phyloP scores from a whole-genome alignment of 2,113 vertebrate species.

The Cololabis saira region DNA sequence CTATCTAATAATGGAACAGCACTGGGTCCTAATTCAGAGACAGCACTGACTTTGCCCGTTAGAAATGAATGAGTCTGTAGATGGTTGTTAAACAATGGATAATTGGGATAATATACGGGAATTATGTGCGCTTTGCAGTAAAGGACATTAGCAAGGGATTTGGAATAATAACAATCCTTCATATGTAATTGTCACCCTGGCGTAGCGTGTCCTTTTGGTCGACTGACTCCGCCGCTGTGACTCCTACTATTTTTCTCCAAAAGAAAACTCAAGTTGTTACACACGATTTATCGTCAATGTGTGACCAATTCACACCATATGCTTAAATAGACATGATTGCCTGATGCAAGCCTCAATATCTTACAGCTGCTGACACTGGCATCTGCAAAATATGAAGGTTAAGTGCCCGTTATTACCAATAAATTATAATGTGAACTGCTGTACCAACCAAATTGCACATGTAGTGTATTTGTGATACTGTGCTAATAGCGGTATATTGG shows the following conservation, averaged over 20 bases:
- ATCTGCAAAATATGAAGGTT: constrained; percentile 32
- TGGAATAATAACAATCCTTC: constrained; percentile 45
- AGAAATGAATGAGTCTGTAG: constrained; percentile 60
- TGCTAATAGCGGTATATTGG: constrained; percentile 13
- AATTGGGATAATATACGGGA: constrained; percentile 68
- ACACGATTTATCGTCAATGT: constrained; percentile 20
- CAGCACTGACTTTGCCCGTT: constrained; percentile 59
- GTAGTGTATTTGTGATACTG: background rate
- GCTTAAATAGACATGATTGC: constrained; percentile 14
- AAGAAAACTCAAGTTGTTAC: constrained; percentile 22
- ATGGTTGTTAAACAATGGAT: constrained; percentile 68
- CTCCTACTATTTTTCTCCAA: constrained; percentile 5
- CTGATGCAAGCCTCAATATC: constrained; percentile 35
- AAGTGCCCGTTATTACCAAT: constrained; percentile 20
- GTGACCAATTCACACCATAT: background rate
- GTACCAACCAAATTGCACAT: background rate
- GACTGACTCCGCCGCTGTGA: constrained; percentile 19
- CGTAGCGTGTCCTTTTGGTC: constrained; percentile 24
- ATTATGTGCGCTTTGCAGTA: constrained; percentile 53
- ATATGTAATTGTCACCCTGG: constrained; percentile 50
- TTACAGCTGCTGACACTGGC: constrained; percentile 35
- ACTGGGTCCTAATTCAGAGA: constrained; percentile 62
- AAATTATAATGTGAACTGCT: constrained; percentile 5
- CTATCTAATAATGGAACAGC: constrained; percentile 46
- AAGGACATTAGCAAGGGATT: constrained; percentile 55